These are phyloP conservation scores for Lucifuga dentata DNA, from an alignment of 2,113 vertebrate species.

Conservation along the genomic window DNA sequence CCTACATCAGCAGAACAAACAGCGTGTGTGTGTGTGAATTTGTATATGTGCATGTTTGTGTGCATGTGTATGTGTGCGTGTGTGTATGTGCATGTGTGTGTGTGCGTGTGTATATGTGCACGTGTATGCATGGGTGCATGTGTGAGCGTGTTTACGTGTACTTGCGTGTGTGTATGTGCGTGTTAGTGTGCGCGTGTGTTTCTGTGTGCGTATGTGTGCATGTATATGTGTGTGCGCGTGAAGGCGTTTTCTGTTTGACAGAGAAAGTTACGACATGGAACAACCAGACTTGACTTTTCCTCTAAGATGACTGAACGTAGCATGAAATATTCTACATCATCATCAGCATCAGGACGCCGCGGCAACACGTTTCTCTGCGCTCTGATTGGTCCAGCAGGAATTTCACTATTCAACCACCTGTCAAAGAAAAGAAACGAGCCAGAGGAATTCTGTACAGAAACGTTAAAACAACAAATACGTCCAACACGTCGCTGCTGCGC, in stretches of 20 bases:
- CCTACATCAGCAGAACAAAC: constrained; percentile 77
- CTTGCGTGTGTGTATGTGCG: too few species aligned
- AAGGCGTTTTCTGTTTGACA: constrained; percentile 72
- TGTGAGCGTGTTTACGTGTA: too few species aligned
- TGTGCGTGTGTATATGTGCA: too few species aligned
- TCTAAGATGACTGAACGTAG: neutral
- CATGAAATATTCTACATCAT: neutral
- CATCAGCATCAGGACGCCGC: constrained; percentile 1
- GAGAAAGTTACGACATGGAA: constrained; percentile 48
- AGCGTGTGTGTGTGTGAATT: constrained; percentile 63
- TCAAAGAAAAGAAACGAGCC: constrained; percentile 39
- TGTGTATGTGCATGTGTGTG: too few species aligned
- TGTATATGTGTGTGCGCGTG: constrained; percentile 57
- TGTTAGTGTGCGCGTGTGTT: too few species aligned
- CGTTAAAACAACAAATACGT: constrained; percentile 10
- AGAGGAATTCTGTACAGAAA: constrained; percentile 17
- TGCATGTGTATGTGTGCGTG: too few species aligned
- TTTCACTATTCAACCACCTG: constrained; percentile 32
- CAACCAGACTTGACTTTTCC: constrained; percentile 26
- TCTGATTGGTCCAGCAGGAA: constrained; percentile 26
- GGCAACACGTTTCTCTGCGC: constrained; percentile 8
- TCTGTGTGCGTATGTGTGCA: too few species aligned
- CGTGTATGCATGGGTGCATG: too few species aligned
- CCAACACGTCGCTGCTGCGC: neutral
- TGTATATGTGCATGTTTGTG: too few species aligned